Conservation (phyloP, 2,797 vertebrate genomes). For the Harpagifer antarcticus region DNA sequence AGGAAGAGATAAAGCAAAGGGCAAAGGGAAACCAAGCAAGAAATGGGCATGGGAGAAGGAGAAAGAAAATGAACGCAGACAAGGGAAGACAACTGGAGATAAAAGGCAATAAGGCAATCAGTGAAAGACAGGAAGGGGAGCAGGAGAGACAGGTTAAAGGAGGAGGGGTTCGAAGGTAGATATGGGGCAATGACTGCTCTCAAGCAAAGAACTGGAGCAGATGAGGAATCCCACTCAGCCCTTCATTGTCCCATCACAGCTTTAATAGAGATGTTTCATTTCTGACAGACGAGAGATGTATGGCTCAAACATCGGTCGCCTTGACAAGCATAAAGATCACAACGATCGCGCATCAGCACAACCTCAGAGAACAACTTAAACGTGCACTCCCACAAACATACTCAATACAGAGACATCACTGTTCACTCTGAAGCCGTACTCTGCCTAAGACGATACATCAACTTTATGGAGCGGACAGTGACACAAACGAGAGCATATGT, state of each 20-base stretch:
- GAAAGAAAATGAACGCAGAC: slow-evolving; percentile 5
- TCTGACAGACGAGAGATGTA: slow-evolving; percentile 46
- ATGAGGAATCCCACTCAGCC: slow-evolving; percentile 64
- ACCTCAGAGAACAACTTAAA: neutral
- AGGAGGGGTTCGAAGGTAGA: slow-evolving; percentile 40
- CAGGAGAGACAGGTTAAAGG: slow-evolving; percentile 25
- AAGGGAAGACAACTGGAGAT: slow-evolving; percentile 14
- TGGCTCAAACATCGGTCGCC: slow-evolving; percentile 38
- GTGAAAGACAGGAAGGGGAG: slow-evolving; percentile 8
- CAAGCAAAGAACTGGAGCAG: slow-evolving; percentile 47
- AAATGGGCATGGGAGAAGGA: neutral
- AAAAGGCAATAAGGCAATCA: slow-evolving; percentile 41
- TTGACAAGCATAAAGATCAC: neutral
- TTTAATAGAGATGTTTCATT: slow-evolving; percentile 65
- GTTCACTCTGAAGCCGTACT: neutral
- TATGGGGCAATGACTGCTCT: slow-evolving; percentile 43
- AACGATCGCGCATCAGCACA: neutral
- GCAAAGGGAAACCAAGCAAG: slow-evolving; percentile 33
- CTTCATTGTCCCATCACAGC: slow-evolving; percentile 44
- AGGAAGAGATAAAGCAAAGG: slow-evolving; percentile 33
- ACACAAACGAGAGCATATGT: slow-evolving; percentile 62
- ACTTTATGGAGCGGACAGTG: slow-evolving; percentile 48
- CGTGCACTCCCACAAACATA: neutral
- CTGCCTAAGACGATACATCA: slow-evolving; percentile 32
- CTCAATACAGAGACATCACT: neutral